Conservation (phyloP, 2,888 invertebrate species). For the Spodoptera exigua region DNA sequence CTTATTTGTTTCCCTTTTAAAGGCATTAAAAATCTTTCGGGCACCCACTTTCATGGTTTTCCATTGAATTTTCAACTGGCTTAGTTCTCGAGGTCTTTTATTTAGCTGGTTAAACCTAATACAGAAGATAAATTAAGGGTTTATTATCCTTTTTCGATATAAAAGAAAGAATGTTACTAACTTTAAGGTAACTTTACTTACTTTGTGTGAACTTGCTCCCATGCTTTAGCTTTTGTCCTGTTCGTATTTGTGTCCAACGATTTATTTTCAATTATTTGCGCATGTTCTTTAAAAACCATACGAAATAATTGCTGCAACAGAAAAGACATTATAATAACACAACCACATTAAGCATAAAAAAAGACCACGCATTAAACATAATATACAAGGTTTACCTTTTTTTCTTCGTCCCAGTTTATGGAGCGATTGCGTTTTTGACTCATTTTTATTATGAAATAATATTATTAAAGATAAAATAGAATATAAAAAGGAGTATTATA, state of each 20-base stretch:
- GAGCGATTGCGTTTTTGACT: neutral
- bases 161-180: no score
- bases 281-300: neutral
- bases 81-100: neutral
- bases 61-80: neutral
- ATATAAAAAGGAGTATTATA: no score
- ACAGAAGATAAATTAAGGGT: no score
- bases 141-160: no score
- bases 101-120: no score
- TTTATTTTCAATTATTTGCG: neutral
- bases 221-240: neutral
- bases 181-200: no score
- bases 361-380: neutral
- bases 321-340: neutral
- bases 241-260: neutral
- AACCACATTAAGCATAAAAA: neutral
- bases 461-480: no score
- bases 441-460: neutral
- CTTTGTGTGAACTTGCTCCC: neutral
- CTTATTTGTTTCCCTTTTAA: neutral
- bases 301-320: neutral
- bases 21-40: neutral
- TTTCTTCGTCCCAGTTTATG: slow-evolving; percentile 1
- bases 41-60: neutral
- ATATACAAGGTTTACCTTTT: neutral